These are phyloP conservation scores for Mormyrus proboscirostris DNA, from an alignment of 2,797 vertebrate genomes.

Conservation along the genomic window DNA sequence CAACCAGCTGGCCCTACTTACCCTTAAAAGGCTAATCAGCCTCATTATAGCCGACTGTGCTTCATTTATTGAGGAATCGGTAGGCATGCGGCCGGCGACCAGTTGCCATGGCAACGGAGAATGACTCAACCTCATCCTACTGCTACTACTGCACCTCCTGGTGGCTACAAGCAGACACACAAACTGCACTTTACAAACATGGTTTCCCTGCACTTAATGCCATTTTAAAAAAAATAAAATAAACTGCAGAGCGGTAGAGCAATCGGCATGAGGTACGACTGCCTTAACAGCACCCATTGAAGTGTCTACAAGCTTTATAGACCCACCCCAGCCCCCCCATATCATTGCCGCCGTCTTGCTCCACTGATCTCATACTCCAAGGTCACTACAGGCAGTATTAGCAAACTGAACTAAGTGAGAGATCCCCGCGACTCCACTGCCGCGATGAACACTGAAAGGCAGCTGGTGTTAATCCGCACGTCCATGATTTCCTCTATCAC, in stretches of 20 bases:
- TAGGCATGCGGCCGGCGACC: neutral
- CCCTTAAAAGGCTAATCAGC: neutral
- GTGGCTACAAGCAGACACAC: neutral
- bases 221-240: neutral
- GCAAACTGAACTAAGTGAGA: neutral
- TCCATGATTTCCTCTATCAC: neutral
- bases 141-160: neutral
- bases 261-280: neutral
- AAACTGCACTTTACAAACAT: neutral
- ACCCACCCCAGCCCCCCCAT: neutral
- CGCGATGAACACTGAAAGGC: neutral
- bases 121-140: neutral
- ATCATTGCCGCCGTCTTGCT: neutral
- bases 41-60: neutral
- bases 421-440: neutral
- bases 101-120: neutral
- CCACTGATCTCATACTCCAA: neutral
- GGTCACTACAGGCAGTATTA: neutral
- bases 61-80: conserved; percentile 1
- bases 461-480: neutral
- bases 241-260: neutral
- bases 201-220: neutral
- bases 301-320: neutral
- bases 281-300: neutral
- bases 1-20: conserved; percentile 3